phyloP scores from a whole-genome alignment of 2,888 invertebrate genomes.

The Rotaria magnacalcarata region DNA sequence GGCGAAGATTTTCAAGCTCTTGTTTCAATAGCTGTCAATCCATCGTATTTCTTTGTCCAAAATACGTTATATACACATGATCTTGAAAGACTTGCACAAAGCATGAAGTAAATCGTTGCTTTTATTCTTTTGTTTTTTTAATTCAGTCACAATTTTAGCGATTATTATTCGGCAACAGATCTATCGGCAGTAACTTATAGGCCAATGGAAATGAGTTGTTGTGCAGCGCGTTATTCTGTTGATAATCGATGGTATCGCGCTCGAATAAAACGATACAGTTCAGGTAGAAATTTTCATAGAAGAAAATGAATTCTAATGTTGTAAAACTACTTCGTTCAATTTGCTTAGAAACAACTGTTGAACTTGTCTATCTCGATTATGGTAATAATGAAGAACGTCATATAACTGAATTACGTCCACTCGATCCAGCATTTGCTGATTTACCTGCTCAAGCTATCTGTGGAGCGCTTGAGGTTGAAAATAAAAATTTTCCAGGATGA shows the following conservation, averaged over 20 bases:
- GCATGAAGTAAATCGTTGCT: constrained; percentile 18
- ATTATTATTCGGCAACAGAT: constrained; percentile 25
- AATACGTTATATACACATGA: background rate
- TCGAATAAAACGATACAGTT: constrained; percentile 23
- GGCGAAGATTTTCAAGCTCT: constrained; percentile 21
- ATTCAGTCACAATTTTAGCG: background rate
- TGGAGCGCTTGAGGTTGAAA: background rate
- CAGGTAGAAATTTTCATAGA: background rate
- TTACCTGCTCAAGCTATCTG: constrained; percentile 27
- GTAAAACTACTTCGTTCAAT: no score
- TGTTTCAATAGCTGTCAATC: constrained; percentile 26
- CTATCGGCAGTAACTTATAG: background rate
- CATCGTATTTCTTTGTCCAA: constrained; percentile 27
- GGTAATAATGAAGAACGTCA: constrained; percentile 7
- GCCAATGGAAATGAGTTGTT: background rate
- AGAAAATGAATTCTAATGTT: no score
- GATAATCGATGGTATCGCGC: constrained; percentile 36
- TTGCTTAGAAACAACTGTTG: constrained; percentile 17
- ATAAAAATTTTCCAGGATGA: background rate
- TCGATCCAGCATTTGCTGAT: background rate
- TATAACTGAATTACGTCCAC: constrained; percentile 15
- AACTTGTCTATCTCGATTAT: constrained; percentile 21
- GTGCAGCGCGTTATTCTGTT: constrained; percentile 26
- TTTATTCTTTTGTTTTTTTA: background rate
- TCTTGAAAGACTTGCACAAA: background rate